Evolutionary conservation across 1,140 invertebrate genomes (phyloP), one percentile per base, ranked within the genome.

Genomic region (Magallana gigas): DNA sequence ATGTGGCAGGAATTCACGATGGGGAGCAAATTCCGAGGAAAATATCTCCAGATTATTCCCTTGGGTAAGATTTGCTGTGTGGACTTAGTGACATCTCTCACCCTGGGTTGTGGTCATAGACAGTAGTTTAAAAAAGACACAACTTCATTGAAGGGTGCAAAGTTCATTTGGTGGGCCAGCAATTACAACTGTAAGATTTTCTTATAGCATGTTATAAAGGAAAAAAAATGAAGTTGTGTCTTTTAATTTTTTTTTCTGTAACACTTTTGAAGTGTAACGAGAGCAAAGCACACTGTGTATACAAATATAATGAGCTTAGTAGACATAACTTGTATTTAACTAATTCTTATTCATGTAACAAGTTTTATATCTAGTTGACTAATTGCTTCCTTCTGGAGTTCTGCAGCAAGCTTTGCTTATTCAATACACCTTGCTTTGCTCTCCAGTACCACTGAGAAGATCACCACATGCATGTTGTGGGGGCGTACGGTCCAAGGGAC

Each of bases 1-100:
- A 98, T 98, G 94, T 99, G 98, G 98, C 98, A 99, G 95, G 98
- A 99, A 95, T 99, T 99, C 95, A 98, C 98, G 36, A 99, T 99
- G 98, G 98, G 98, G 76, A 99, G 98, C 91, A 99, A 99, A 96
- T 99, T 99, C 94, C 96, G 98, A 86, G 99, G 99, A 91, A 99
- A 99, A 96, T 99, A 99, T 95, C 96, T 99, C 80, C 97, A 94
- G 87, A 92, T 95, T 87, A 97, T 98, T 92, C 98, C 99, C 48
- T 95, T 94, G 98, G 91, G 99, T 98, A 88, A 97, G 96, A 85
- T 96, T 97, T 14, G 36, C 48, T 18, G 81, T 57, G 56, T 57
- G 81, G 0, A 83, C 48, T 83, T 12, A 11, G 81, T 76, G 36
- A 29, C 81, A n/a, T 57, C 3, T 83, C 18, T 18, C 1, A 2